Evolutionary conservation across 1,140 invertebrate genomes (phyloP), one percentile per base, ranked within the genome.

Genomic region (Nasonia vitripennis): DNA sequence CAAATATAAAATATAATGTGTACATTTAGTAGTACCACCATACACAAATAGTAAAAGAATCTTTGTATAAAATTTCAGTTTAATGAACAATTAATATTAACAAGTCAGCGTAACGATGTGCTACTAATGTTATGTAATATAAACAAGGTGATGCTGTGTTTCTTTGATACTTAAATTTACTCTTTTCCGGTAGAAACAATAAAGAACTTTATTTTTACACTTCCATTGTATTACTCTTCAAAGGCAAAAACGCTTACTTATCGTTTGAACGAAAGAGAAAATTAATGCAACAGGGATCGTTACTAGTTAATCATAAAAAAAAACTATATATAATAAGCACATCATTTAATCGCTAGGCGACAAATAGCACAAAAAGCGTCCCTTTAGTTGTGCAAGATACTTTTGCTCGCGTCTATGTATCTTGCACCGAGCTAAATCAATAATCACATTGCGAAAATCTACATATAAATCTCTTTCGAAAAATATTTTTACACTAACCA

Each of bases 1-100:
- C 7, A 81, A 67, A 81, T 81, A 81, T 81, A 85, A 85, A 85
- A 85, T 78, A 73, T 71, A 80, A 68, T 85, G 70, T 80, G 74
- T 55, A 85, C 27, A 81, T 45, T 85, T 3, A 75, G 48, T 9
- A 75, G 48, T 80, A 85, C 20, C 31, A 81, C 41, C 27, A 80
- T 85, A 62, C 78, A 80, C 55, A 51, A 68, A 70, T 70, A 81
- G 74, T 81, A 78, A 78, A 86, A 86, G 55, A 82, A 82, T 68
- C 20, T 85, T 71, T 78, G 74, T 82, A 86, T 86, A 82, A 82
- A 82, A 78, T 78, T 86, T 62, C 7, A 31, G 12, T 78, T 81
- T 77, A 81, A 77, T 81, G 68, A 82, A 86, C 80, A 71, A 86
- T 86, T 48, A 31, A 37, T 41, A 78, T 82, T 70, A 86, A 86